Conservation (phyloP, 2,888 invertebrate genomes). For the Athetis lepigone region DNA sequence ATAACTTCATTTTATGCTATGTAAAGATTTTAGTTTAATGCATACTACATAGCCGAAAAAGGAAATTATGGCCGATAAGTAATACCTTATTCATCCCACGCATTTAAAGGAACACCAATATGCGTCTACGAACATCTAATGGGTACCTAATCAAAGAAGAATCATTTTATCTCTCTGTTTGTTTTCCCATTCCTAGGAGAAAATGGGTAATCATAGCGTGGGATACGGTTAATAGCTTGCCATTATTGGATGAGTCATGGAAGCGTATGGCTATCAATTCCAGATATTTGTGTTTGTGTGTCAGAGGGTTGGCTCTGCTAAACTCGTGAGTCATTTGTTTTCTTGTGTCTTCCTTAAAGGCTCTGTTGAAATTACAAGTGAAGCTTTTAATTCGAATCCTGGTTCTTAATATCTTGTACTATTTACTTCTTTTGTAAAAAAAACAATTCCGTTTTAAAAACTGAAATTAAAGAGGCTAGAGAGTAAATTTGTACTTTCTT, state of each 20-base stretch:
- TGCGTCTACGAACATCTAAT: not conserved
- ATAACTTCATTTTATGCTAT: no score
- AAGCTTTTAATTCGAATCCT: no score
- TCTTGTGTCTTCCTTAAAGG: conserved; percentile 19
- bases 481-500: no score
- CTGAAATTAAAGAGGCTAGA: no score
- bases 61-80: no score
- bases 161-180: conserved; percentile 22
- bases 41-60: no score
- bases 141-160: conserved; percentile 24
- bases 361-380: not conserved
- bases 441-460: no score
- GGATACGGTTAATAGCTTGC: conserved; percentile 41
- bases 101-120: not conserved
- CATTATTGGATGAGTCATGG: conserved; percentile 40
- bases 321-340: conserved; percentile 20
- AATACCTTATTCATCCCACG: not conserved
- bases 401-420: no score
- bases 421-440: no score
- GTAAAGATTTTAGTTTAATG: no score
- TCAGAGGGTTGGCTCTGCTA: not conserved
- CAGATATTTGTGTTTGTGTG: conserved; percentile 18
- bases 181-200: conserved; percentile 26
- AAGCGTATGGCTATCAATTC: conserved; percentile 20
- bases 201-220: conserved; percentile 32